phyloP scores from a whole-genome alignment of 2,113 vertebrate genomes.

The Amazona vittata region DNA sequence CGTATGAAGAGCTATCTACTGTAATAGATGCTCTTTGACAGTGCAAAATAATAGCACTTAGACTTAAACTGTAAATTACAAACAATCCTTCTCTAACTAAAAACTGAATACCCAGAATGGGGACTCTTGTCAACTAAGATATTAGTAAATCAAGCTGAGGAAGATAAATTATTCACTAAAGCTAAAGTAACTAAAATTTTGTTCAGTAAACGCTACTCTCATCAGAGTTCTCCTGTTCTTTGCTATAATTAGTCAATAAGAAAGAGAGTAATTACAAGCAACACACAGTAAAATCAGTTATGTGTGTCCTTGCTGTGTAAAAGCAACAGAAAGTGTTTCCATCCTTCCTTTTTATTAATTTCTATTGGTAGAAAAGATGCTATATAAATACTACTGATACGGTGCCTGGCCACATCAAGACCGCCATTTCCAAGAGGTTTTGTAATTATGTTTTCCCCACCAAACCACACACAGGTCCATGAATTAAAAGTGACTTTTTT shows the following conservation, averaged over 20 bases:
- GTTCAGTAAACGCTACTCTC: slow-evolving; percentile 33
- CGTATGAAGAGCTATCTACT: slow-evolving; percentile 16
- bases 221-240: slow-evolving; percentile 36
- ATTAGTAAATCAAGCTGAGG: slow-evolving; percentile 67
- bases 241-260: slow-evolving; percentile 43
- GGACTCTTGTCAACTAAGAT: slow-evolving; percentile 62
- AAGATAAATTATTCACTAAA: slow-evolving; percentile 69
- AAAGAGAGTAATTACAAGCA: slow-evolving; percentile 41
- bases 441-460: slow-evolving; percentile 41
- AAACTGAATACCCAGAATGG: slow-evolving; percentile 62
- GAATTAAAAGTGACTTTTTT: slow-evolving; percentile 49
- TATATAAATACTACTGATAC: neutral
- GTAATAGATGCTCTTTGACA: slow-evolving; percentile 71
- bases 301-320: neutral
- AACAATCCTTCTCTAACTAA: slow-evolving; percentile 68
- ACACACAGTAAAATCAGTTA: neutral
- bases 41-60: slow-evolving; percentile 57
- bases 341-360: neutral
- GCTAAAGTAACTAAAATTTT: slow-evolving; percentile 58
- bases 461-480: slow-evolving; percentile 30
- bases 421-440: slow-evolving; percentile 46
- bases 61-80: slow-evolving; percentile 69
- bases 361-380: neutral
- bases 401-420: neutral
- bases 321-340: neutral